Base-by-base conservation (phyloP, 2,888 invertebrate species). In the Lissonota sp. region DNA sequence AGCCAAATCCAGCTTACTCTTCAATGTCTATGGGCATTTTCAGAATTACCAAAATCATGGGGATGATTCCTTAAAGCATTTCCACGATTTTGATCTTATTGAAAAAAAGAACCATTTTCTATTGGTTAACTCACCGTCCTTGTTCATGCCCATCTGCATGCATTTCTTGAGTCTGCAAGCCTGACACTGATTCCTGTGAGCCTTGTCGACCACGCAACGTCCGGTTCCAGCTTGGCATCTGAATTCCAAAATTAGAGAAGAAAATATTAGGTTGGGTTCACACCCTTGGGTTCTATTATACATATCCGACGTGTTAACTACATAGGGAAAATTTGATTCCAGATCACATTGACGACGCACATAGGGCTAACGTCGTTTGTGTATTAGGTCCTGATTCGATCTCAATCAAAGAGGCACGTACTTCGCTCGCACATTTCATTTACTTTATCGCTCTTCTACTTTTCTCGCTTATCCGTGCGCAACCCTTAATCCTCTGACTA, bases 191-290 rank as follows among this genome's bases (percentile, higher is more conserved):
- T 99, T 99, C 84, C 99, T 94, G 93, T 99, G 99, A 0, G 99
- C 99, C 92, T 99, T 99, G 94, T 99, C 99, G 66, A 99, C 99
- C 81, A 99, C 95, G 91, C 99, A 99, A 70, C 97, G 94, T 2
- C 99, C 99, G 0, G 99, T 99, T 46, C 99, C 99, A 0, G 99
- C 99, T 94, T 99, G 99, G 92, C 99, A 99, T 94, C 99, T 99
- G 93, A 63, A 82, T 62, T 37, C n/a, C 10, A 92, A 84, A 85
- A 75, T 75, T 78, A 67, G 75, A 81, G 82, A 80, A 78, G 76
- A 70, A 62, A 46, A 39, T 14, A 3, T 26, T 26, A 26, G 26
- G 26, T 26, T 26, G 46, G 26, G 8, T 26, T 55, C 26, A 5
- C 4, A 53, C n/a, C 42, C 8, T 37, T 6, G 60, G 40, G 46